A percentile compares a stretch with the other conserved stretches of the same genome.
Conservation (phyloP, 30 jellyfish, hydroid and myxozoan genomes). For the Mastigias papua region DNA sequence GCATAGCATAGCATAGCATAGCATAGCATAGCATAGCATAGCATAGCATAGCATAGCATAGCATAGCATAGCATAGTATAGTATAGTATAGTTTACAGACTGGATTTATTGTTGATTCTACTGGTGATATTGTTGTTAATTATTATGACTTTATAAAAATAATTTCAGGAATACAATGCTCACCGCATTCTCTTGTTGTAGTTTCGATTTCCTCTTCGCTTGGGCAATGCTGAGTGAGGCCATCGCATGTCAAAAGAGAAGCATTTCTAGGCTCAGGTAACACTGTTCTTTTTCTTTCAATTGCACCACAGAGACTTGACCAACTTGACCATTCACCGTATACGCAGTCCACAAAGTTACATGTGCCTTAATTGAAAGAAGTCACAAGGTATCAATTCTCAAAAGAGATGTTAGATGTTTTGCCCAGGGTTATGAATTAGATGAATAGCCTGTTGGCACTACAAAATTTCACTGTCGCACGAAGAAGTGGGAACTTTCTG, state of each 20-base stretch:
- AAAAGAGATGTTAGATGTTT: too few species aligned
- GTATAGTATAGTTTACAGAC: background rate
- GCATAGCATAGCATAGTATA: background rate
- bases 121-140: background rate
- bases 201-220: background rate
- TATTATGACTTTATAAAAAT: background rate
- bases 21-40: too few species aligned
- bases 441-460: too few species aligned
- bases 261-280: background rate
- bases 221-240: background rate
- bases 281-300: background rate
- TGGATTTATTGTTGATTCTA: background rate
- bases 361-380: background rate
- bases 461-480: too few species aligned
- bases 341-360: background rate
- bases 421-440: too few species aligned
- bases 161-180: background rate
- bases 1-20: too few species aligned
- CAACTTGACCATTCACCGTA: background rate
- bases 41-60: background rate
- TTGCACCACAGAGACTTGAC: background rate
- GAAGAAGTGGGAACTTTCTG: too few species aligned
- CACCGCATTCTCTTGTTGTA: background rate
- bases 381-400: too few species aligned
- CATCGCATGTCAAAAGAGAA: background rate